Evolutionary conservation across 2,113 vertebrate genomes (phyloP).

Genomic region (Murina feae): DNA sequence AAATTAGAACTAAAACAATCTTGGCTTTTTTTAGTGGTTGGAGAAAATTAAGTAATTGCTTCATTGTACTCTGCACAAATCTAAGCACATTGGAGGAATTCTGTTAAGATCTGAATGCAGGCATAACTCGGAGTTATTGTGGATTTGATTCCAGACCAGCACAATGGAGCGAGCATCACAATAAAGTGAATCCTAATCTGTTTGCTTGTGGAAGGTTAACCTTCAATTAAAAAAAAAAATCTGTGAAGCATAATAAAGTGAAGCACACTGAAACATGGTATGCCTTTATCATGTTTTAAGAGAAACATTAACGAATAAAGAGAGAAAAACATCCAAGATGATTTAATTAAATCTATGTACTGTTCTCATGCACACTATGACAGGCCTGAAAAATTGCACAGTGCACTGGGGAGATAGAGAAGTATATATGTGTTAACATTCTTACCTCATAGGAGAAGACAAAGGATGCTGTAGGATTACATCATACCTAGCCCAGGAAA

Average conservation of each 20-base stretch:
- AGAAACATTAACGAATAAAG: constrained; percentile 13
- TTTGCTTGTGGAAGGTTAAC: not conserved
- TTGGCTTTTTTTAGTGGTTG: not conserved
- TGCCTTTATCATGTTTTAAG: not conserved
- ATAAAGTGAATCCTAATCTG: not conserved
- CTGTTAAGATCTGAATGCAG: not conserved
- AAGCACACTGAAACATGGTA: not conserved
- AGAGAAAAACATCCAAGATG: not conserved
- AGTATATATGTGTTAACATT: not conserved
- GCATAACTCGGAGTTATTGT: no score
- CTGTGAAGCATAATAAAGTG: not conserved
- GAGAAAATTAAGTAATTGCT: not conserved
- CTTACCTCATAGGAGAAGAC: not conserved
- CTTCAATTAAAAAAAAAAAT: not conserved
- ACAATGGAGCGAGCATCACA: not conserved
- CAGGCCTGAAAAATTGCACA: not conserved
- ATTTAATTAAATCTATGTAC: not conserved
- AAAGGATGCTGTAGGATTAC: not conserved
- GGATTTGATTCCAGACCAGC: no score
- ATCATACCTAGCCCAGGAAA: not conserved
- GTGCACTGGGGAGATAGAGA: not conserved
- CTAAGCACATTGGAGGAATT: not conserved
- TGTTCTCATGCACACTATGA: not conserved
- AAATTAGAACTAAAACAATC: constrained; percentile 36
- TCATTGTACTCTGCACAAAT: not conserved